Evolutionary conservation across 1,140 invertebrate species (phyloP).

Genomic region (Drosophila arawakana): DNA sequence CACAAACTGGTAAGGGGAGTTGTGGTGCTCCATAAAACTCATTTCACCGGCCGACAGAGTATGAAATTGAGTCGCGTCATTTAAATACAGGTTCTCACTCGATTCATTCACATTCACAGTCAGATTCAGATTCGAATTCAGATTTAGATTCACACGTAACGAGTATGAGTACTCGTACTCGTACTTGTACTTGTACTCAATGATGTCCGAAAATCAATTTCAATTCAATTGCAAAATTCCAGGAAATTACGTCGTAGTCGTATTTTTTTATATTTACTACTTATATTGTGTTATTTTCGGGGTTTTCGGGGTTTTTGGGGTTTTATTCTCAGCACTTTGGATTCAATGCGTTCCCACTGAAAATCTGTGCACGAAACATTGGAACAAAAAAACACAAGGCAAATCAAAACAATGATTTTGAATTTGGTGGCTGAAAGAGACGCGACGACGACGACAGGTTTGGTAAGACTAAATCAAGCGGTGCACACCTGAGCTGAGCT

Average conservation of each 20-base stretch:
- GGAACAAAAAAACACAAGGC: conserved; percentile 27
- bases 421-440: conserved; percentile 35
- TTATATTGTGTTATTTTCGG: not conserved
- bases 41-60: conserved; percentile 15
- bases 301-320: conserved; percentile 8
- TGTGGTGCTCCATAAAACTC: conserved; percentile 47
- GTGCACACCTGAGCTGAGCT: conserved; percentile 9
- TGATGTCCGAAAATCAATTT: conserved; percentile 68
- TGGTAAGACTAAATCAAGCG: conserved; percentile 60
- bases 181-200: not conserved
- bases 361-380: conserved; percentile 43
- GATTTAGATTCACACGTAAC: conserved; percentile 4
- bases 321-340: conserved; percentile 47
- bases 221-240: conserved; percentile 75
- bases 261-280: conserved; percentile 9
- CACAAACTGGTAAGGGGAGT: conserved; percentile 47
- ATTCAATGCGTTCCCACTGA: conserved; percentile 43
- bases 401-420: conserved; percentile 18
- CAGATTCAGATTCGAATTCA: conserved; percentile 22
- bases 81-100: conserved; percentile 41
- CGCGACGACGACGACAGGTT: conserved; percentile 70
- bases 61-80: conserved; percentile 45
- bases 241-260: conserved; percentile 64
- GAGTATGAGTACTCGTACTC: not conserved
- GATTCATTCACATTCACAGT: conserved; percentile 43